Base-by-base conservation (phyloP, 2,888 invertebrate species). In the Zaprionus bogoriensis region DNA sequence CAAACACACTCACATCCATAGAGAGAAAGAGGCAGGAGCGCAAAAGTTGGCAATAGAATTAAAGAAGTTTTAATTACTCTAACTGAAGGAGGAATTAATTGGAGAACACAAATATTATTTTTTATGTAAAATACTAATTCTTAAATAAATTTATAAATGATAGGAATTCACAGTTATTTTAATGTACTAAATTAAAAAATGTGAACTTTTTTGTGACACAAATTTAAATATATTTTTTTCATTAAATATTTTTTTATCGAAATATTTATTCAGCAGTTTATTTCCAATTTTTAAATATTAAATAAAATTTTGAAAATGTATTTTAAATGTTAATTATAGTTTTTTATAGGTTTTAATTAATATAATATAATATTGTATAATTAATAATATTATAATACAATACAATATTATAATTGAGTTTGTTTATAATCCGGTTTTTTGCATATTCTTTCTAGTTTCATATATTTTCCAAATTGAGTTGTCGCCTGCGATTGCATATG, bases 1-100 rank as follows among this genome's bases (percentile, higher is more conserved):
- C 44, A 51, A 46, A 39, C 28, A 55, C 22, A 55, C 23, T 36
- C 17, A 60, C 23, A 2, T 4, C n/a, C 9, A 6, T 39, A 17
- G 14, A 14, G 32, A 14, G 14, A 14, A 4, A 36, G 6, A 36
- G 9, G 14, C n/a, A 12, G 14, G 32, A 12, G 2, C 2, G 6
- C n/a, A n/a, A n/a, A n/a, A n/a, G n/a, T n/a, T n/a, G n/a, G n/a
- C n/a, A n/a, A n/a, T n/a, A n/a, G n/a, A n/a, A n/a, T n/a, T n/a
- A n/a, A n/a, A n/a, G n/a, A n/a, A n/a, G n/a, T n/a, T n/a, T n/a
- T n/a, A n/a, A n/a, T n/a, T n/a, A n/a, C n/a, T n/a, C n/a, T n/a
- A n/a, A n/a, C n/a, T n/a, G n/a, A n/a, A n/a, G n/a, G n/a, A n/a
- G n/a, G n/a, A n/a, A n/a, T n/a, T n/a, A n/a, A n/a, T n/a, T n/a